Conservation (phyloP, 2,888 invertebrate species). For the Acleris holmiana region DNA sequence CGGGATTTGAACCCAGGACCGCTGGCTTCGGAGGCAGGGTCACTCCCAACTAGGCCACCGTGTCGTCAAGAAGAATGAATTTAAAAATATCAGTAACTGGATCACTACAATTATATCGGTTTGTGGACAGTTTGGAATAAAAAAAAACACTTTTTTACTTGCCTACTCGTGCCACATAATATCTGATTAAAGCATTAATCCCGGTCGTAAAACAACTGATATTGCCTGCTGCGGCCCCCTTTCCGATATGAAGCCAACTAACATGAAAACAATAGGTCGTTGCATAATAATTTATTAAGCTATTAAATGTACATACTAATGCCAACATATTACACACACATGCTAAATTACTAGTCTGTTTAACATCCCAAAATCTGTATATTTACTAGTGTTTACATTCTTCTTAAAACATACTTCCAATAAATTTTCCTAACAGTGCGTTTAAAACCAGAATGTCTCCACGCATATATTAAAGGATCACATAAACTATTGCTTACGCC, state of each 20-base stretch:
- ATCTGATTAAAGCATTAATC: constrained; percentile 8
- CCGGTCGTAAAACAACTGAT: constrained; percentile 9
- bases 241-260: constrained; percentile 8
- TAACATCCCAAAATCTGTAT: not conserved
- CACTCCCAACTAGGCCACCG: too few species aligned
- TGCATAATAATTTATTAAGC: constrained; percentile 26
- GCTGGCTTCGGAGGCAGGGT: too few species aligned
- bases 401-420: constrained; percentile 51
- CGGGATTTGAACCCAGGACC: too few species aligned
- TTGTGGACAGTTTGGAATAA: not conserved
- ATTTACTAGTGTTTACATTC: constrained; percentile 5
- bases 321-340: not conserved
- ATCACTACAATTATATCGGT: too few species aligned
- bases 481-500: constrained; percentile 83
- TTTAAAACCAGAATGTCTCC: constrained; percentile 86
- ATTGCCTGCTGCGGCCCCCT: not conserved
- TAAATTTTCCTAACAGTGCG: constrained; percentile 68
- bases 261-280: constrained; percentile 11
- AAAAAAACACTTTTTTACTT: not conserved
- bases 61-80: too few species aligned
- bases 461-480: constrained; percentile 86
- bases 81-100: too few species aligned
- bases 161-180: not conserved
- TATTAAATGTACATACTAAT: not conserved
- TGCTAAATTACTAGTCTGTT: not conserved